Percentiles rank a stretch among this genome's conserved stretches.
Conservation (phyloP, 2,113 vertebrate species). For the Hippotragus niger region DNA sequence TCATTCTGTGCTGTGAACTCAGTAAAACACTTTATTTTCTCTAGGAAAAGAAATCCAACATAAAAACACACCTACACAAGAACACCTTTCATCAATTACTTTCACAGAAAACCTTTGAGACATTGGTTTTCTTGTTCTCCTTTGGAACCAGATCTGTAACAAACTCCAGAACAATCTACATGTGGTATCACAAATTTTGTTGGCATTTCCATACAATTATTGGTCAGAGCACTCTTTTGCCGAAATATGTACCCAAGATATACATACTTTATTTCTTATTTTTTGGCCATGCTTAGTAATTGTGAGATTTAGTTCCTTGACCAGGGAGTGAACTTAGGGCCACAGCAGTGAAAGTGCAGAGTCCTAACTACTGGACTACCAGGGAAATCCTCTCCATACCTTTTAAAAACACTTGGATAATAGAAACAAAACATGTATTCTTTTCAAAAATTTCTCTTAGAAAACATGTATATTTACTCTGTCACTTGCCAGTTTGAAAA, state of each 20-base stretch:
- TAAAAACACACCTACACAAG: conserved; percentile 6
- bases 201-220: conserved; percentile 39
- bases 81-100: conserved; percentile 36
- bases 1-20: conserved; percentile 50
- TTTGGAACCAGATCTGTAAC: conserved; percentile 52
- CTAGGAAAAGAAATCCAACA: conserved; percentile 32
- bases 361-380: not conserved
- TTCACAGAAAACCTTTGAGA: conserved; percentile 43
- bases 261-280: not conserved
- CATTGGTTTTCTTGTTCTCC: not conserved
- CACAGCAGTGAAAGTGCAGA: not conserved
- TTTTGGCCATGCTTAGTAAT: not conserved
- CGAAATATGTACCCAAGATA: conserved; percentile 46
- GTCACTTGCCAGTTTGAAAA: conserved; percentile 49
- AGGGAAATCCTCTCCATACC: not conserved
- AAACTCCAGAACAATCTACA: conserved; percentile 25
- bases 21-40: conserved; percentile 58
- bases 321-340: not conserved
- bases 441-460: conserved; percentile 48
- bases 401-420: conserved; percentile 45
- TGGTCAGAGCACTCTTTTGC: conserved; percentile 5
- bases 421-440: conserved; percentile 52
- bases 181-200: not conserved
- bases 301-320: not conserved
- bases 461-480: not conserved